Percentiles rank a stretch among this genome's conserved stretches.
Conservation (phyloP, 2,797 vertebrate genomes). For the Sciaenops ocellatus region DNA sequence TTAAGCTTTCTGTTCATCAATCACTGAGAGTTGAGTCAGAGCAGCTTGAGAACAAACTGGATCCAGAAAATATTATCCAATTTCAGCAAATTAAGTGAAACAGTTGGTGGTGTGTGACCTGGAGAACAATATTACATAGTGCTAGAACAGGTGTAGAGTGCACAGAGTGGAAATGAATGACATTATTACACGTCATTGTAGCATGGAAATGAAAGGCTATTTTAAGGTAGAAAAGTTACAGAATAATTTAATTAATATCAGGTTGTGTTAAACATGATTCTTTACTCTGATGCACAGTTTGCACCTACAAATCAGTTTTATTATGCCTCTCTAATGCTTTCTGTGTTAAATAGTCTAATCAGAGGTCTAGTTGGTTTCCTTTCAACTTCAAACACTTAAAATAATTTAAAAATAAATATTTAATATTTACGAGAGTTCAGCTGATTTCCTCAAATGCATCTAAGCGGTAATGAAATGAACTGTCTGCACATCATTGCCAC, state of each 20-base stretch:
- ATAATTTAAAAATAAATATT: constrained; percentile 27
- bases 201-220: no score
- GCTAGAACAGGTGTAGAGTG: no score
- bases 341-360: neutral
- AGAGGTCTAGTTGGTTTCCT: constrained; percentile 9
- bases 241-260: neutral
- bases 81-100: no score
- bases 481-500: constrained; percentile 6
- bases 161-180: no score
- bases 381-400: constrained; percentile 29
- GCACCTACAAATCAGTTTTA: neutral
- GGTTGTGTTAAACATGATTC: constrained; percentile 4
- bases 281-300: neutral
- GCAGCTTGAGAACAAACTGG: no score
- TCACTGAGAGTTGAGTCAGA: no score
- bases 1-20: no score
- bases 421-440: constrained; percentile 29
- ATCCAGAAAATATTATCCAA: no score
- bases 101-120: no score
- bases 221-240: no score
- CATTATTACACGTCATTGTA: no score
- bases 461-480: constrained; percentile 22
- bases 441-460: constrained; percentile 24
- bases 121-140: no score
- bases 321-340: neutral